phyloP scores from a whole-genome alignment of 2,888 invertebrate genomes.

The Itoplectis maculator region DNA sequence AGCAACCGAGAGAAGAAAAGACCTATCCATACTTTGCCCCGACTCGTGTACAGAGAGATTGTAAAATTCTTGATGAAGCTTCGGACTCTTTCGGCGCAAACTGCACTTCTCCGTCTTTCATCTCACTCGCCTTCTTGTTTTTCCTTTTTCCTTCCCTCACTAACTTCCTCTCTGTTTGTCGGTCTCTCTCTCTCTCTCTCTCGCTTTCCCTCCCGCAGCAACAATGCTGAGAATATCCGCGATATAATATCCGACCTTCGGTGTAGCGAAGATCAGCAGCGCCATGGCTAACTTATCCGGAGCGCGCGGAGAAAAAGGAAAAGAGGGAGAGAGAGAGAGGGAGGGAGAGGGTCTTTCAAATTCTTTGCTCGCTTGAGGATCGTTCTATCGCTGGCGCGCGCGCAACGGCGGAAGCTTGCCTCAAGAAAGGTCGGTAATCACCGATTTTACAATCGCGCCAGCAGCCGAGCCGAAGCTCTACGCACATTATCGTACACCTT shows the following conservation, averaged over 20 bases:
- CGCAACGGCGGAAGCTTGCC: conserved; percentile 34
- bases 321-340: background rate
- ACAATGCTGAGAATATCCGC: conserved; percentile 46
- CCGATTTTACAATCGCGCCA: conserved; percentile 59
- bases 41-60: conserved; percentile 17
- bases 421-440: conserved; percentile 61
- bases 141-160: background rate
- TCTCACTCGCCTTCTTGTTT: conserved; percentile 12
- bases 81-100: conserved; percentile 36
- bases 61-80: conserved; percentile 50
- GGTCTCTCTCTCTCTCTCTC: no score
- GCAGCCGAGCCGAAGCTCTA: conserved; percentile 8
- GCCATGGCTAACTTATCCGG: conserved; percentile 14
- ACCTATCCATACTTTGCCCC: conserved; percentile 25
- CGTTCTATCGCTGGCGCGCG: conserved; percentile 44
- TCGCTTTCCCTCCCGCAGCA: conserved; percentile 6
- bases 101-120: conserved; percentile 31
- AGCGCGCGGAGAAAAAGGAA: background rate
- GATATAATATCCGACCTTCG: conserved; percentile 54
- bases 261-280: conserved; percentile 47
- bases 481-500: conserved; percentile 51
- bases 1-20: conserved; percentile 18
- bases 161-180: conserved; percentile 1
- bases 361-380: conserved; percentile 49
- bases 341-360: conserved; percentile 43